Evolutionary conservation across 2,113 vertebrate species (phyloP), one percentile per base, ranked within the genome.

Genomic region (Microtus pennsylvanicus): DNA sequence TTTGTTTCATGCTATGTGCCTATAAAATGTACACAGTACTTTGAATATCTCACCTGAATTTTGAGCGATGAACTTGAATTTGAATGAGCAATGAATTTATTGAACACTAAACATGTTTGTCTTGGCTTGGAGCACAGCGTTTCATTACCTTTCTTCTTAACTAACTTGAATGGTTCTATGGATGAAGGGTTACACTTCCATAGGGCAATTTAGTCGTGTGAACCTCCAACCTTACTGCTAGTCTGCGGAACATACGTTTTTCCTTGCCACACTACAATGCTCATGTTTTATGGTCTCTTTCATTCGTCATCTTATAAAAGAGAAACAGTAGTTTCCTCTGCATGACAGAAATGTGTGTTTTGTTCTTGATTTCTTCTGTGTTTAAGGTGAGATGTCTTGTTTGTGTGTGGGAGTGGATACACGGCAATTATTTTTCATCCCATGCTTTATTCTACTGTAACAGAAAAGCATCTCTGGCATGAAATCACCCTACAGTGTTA

Each of bases 61-160:
- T 91, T 91, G 86, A 12, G 52, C 63, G 75, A 72, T 72, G 35
- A 72, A 72, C 21, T 72, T 72, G 70, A 72, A 72, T 72, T n/a
- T 72, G 70, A 72, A 72, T 72, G 35, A 38, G 19, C 70, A 72
- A 72, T 38, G 17, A 72, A 72, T 72, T 72, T 72, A 72, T 72
- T 22, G n/a, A 94, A 95, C n/a, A 94, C 63, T 65, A 58, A 90
- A 88, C 16, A 77, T 75, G 33, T 87, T 96, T 88, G 17, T 75
- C 35, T 38, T 93, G 28, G 17, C 55, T 96, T 94, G 26, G 69
- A 75, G 90, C 81, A 75, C 33, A 55, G 89, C 21, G 81, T 67
- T 82, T 86, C 21, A 61, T 65, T 90, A 80, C 28, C 35, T 94
- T 95, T 92, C 42, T 89, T 95, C 61, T 89, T 91, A 89, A 89